Evolutionary conservation across 2,113 vertebrate species (phyloP), one percentile per base, ranked within the genome.

Genomic region (Regulus satrapa): DNA sequence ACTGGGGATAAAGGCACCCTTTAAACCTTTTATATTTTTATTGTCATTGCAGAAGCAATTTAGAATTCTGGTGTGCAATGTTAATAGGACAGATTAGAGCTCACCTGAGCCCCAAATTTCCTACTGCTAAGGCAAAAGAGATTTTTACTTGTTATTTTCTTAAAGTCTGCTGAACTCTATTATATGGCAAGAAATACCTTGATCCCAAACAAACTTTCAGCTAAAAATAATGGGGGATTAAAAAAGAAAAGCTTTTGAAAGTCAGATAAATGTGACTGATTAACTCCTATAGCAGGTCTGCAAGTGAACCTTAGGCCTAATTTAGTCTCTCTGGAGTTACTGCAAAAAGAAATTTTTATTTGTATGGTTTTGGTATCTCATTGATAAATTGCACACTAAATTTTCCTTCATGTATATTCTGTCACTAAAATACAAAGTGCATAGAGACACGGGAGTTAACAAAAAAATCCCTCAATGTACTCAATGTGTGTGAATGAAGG

Each of bases 61-160:
- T 61, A 78, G 64, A 69, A 73, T 66, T 92, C 76, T 69, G 54
- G 26, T 68, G 26, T 62, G 68, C 72, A 69, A 12, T 28, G 36
- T 85, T 94, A 94, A 93, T 81, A 92, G 59, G 67, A 51, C 15
- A 31, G 20, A 68, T 77, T 63, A 66, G 2, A 64, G 56, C 69
- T 93, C 94, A 96, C 54, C 94, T 94, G 88, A 95, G 93, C 80
- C 76, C 55, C 48, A 72, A n/a, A 78, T 88, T 93, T 90, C 49
- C 72, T 29, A 6, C 32, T 58, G 45, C 36, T 78, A 51, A 43
- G 69, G 75, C 32, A 80, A 93, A 84, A 31, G 1, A 13, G 23
- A 36, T 55, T 62, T 87, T 45, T 45, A 83, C 29, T 78, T 77
- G 32, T 83, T 85, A 49, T 86, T 86, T 95, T 76, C 75, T 66